These are phyloP conservation scores for Periphyllus acericola DNA, from an alignment of 2,888 invertebrate species.

Conservation along the genomic window DNA sequence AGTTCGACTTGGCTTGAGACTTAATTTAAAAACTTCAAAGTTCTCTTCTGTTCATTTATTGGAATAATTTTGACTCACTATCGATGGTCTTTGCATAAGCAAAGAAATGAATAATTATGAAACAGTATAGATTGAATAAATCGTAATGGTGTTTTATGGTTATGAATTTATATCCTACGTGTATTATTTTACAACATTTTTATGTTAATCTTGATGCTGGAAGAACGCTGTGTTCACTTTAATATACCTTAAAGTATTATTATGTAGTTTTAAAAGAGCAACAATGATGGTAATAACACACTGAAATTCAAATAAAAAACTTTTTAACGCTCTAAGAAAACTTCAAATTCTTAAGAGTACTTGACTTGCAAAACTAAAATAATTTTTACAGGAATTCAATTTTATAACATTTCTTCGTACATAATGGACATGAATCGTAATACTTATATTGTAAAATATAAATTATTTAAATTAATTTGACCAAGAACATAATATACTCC, in stretches of 20 bases:
- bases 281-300: not conserved
- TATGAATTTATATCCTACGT: not conserved
- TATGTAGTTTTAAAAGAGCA: slow-evolving; percentile 7
- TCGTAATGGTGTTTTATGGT: slow-evolving; percentile 23
- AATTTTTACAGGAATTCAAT: not conserved
- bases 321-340: not conserved
- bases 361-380: not conserved
- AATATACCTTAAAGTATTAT: not conserved
- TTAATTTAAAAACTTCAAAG: not conserved
- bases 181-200: slow-evolving; percentile 21
- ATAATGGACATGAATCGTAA: not conserved
- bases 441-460: not conserved
- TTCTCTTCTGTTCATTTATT: too few relatives aligned
- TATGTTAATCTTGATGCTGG: slow-evolving; percentile 18
- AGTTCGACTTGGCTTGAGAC: not conserved
- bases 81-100: not conserved
- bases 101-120: slow-evolving; percentile 6
- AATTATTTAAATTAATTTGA: not conserved
- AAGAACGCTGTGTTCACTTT: not conserved
- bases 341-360: slow-evolving; percentile 8
- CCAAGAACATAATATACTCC: not conserved
- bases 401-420: not conserved
- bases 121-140: not conserved
- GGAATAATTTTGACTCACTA: not conserved
- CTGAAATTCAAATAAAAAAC: slow-evolving; percentile 7